Evolutionary conservation across 2,888 invertebrate species (phyloP).

Genomic region (Drosophila antonietae): DNA sequence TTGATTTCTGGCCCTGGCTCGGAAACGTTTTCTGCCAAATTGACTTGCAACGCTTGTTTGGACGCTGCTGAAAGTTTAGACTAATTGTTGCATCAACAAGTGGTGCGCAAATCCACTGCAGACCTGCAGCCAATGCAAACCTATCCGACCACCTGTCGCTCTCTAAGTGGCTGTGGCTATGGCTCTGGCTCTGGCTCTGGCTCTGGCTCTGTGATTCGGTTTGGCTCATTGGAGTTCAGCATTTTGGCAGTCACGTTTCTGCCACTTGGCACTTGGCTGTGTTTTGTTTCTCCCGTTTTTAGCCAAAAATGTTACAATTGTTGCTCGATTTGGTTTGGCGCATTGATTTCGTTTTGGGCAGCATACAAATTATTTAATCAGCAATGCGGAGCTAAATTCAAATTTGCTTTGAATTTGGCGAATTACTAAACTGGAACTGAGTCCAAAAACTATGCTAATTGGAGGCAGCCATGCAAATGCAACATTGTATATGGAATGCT

Average conservation of each 20-base stretch:
- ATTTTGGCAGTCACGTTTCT: constrained; percentile 78
- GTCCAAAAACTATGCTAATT: constrained; percentile 8
- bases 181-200: constrained; percentile 20
- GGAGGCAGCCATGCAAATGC: not conserved
- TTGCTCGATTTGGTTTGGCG: constrained; percentile 30
- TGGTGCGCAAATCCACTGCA: constrained; percentile 31
- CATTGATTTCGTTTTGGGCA: constrained; percentile 39
- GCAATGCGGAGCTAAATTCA: constrained; percentile 45
- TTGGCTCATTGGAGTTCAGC: constrained; percentile 40
- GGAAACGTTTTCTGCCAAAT: constrained; percentile 63
- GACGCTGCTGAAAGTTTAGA: constrained; percentile 68
- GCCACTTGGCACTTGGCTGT: constrained; percentile 73
- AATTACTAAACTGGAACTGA: constrained; percentile 11
- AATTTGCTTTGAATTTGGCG: constrained; percentile 18
- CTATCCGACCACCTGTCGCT: constrained; percentile 77
- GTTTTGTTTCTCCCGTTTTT: constrained; percentile 23
- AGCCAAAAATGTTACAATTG: constrained; percentile 48
- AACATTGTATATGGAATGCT: not conserved
- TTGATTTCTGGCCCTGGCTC: constrained; percentile 68
- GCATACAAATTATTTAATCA: constrained; percentile 46
- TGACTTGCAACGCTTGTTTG: constrained; percentile 66
- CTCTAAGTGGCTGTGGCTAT: constrained; percentile 29
- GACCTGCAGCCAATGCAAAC: constrained; percentile 44
- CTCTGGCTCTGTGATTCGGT: constrained; percentile 18
- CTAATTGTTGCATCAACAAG: constrained; percentile 75